Base-by-base conservation (phyloP, 2,888 invertebrate genomes). In the Pandemis corylana region DNA sequence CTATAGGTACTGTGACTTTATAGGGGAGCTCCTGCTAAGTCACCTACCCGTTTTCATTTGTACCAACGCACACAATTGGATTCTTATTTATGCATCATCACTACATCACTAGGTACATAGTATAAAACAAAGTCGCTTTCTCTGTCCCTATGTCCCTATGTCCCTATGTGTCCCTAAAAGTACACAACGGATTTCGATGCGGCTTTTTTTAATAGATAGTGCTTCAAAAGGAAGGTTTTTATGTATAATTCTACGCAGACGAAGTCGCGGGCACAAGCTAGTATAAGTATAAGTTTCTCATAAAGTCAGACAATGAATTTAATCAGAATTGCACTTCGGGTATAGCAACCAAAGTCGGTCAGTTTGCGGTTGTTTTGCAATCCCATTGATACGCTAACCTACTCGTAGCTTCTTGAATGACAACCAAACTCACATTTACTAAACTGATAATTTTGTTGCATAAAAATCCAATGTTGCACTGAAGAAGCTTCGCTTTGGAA, bases 341-440 rank as follows among this genome's bases (percentile, higher is more conserved):
- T 81, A 80, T 72, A 72, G 78, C 76, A 81, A 82, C 77, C 75
- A 59, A 76, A 74, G 78, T 78, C 77, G 80, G 76, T 78, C 77
- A 76, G 49, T 79, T 76, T 82, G 84, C 77, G 83, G 84, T 84
- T 78, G 68, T 72, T 79, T 81, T 79, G 75, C 78, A 72, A 79
- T 76, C 7, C 78, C 64, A 80, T 75, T 69, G 69, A 73, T 65
- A 72, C 77, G 64, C 15, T 56, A 77, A 77, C 28, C 28, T 36
- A 73, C 76, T 75, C 15, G 53, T 2, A 36, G 28, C 46, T 66
- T 67, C 70, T 75, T 56, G 62, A 67, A 67, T 75, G 46, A 71
- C 75, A 71, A 61, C 59, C 68, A 10, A 61, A 70, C 28, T 56
- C 61, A 61, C 41, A 56, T 72, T 9, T 49, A 68, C 6, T 69